Evolutionary conservation across 2,113 vertebrate genomes (phyloP).

Genomic region (Malurus elegans): DNA sequence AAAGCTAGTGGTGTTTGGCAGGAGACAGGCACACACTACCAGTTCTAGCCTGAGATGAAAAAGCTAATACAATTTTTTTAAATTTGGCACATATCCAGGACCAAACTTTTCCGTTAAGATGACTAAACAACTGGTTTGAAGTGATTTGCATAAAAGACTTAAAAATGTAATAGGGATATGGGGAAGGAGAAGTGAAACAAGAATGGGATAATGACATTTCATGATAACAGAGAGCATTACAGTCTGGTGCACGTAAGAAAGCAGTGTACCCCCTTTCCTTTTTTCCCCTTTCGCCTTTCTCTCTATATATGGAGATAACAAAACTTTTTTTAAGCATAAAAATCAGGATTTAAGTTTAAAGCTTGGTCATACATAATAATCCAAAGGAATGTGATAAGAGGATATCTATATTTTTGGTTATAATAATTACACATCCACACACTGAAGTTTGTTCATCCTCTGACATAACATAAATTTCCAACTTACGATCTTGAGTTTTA

Average conservation of each 20-base stretch:
- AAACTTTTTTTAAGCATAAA: background rate
- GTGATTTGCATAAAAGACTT: conserved; percentile 43
- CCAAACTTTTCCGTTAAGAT: conserved; percentile 32
- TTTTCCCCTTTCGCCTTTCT: background rate
- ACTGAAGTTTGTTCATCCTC: background rate
- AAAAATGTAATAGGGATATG: background rate
- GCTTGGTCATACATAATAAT: background rate
- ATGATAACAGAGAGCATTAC: background rate
- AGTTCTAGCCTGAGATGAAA: background rate
- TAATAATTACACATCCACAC: background rate
- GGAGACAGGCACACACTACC: background rate
- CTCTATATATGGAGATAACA: background rate
- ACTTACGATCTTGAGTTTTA: background rate
- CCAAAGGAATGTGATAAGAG: background rate
- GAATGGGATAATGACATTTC: conserved; percentile 20
- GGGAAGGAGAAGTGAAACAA: conserved; percentile 59
- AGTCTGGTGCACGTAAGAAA: background rate
- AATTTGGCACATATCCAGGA: background rate
- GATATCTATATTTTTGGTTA: background rate
- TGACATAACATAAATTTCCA: background rate
- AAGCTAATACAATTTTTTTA: background rate
- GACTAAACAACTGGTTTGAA: background rate
- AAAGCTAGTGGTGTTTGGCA: background rate
- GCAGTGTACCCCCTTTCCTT: background rate
- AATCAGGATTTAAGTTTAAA: background rate